phyloP scores from a whole-genome alignment of 1,140 invertebrate species.

The Drosophila kohkoa region DNA sequence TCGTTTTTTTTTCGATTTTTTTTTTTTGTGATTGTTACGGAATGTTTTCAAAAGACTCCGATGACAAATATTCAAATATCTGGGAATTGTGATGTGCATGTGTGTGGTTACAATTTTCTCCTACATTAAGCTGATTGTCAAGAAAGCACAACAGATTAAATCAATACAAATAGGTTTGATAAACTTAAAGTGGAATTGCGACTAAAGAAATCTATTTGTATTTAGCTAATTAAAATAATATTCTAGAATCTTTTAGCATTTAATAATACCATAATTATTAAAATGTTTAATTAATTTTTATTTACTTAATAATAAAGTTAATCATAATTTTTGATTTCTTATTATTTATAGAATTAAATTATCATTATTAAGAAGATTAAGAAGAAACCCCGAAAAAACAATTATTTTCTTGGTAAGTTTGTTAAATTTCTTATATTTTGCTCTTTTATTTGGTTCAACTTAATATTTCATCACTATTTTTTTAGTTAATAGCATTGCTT shows the following conservation, averaged over 20 bases:
- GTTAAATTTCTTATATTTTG: background rate
- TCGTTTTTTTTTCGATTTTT: conserved; percentile 35
- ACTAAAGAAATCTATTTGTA: background rate
- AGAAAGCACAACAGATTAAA: background rate
- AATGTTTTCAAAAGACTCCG: conserved; percentile 12
- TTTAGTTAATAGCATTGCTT: background rate
- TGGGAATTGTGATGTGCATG: background rate
- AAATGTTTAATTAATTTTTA: too few species aligned
- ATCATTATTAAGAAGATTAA: too few species aligned
- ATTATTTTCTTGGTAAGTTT: too few species aligned
- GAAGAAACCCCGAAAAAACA: too few species aligned
- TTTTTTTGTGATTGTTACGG: conserved; percentile 34
- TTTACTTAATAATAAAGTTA: too few species aligned
- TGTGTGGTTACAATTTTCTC: conserved; percentile 13
- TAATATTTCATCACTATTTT: background rate
- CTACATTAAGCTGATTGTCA: background rate
- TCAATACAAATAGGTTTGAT: background rate
- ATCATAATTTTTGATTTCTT: too few species aligned
- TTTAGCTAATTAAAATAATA: too few species aligned
- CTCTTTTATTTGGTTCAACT: background rate
- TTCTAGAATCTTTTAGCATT: too few species aligned
- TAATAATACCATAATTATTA: too few species aligned
- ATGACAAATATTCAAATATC: conserved; percentile 35
- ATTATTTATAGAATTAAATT: too few species aligned
- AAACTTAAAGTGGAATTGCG: background rate